These are phyloP conservation scores for Pipistrellus kuhlii DNA, from an alignment of 2,797 vertebrate species.

Conservation along the genomic window DNA sequence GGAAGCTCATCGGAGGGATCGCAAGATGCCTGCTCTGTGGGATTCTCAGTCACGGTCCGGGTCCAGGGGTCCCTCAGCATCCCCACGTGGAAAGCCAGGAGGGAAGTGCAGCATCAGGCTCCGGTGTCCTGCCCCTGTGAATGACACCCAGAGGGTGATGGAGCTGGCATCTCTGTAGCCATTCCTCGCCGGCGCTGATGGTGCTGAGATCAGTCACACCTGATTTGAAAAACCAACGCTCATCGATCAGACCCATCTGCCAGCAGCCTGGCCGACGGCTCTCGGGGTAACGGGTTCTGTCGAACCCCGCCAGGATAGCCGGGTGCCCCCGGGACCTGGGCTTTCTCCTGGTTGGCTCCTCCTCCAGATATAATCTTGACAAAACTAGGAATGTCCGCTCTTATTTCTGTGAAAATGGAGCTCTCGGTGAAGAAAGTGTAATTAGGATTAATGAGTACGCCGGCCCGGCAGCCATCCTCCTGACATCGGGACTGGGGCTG, in stretches of 20 bases:
- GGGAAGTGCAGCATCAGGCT: background rate
- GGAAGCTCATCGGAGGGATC: background rate
- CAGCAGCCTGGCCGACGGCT: background rate
- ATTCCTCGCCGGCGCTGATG: background rate
- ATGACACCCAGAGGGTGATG: background rate
- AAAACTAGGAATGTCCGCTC: conserved; percentile 48
- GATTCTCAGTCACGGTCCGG: background rate
- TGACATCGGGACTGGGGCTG: background rate
- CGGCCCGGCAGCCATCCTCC: background rate
- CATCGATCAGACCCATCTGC: background rate
- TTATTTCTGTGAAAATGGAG: conserved; percentile 39
- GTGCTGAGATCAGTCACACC: background rate
- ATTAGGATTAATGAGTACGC: conserved; percentile 74
- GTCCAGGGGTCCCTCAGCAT: too few species aligned
- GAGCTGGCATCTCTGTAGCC: background rate
- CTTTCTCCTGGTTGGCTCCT: background rate
- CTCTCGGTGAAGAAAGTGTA: conserved; percentile 5
- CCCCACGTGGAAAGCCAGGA: background rate
- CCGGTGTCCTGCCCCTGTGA: background rate
- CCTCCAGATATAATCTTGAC: conserved; percentile 75
- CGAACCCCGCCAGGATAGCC: accelerated
- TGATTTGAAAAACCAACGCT: conserved; percentile 14
- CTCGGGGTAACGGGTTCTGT: background rate
- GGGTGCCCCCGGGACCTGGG: background rate
- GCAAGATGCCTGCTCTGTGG: background rate